Evolutionary conservation across 2,113 vertebrate species (phyloP), one percentile per base, ranked within the genome.

Genomic region (Labrus mixtus): DNA sequence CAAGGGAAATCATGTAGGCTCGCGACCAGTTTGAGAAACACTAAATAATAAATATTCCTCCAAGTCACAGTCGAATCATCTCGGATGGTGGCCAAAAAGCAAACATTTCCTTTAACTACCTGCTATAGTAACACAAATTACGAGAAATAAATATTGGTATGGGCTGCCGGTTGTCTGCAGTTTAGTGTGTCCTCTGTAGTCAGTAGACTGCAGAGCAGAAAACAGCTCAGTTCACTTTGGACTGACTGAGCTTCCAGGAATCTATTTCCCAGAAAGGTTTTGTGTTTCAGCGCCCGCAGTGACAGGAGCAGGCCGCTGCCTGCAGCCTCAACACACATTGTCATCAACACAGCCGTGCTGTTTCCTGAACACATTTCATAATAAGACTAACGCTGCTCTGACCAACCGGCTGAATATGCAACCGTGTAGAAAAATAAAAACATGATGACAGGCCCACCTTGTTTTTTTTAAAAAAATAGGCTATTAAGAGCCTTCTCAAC

Each of bases 231-330:
- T 54, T 85, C 71, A 79, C 33, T 64, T 54, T 17, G 62, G 61
- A 54, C 66, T 69, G 64, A 74, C 73, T 16, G 62, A 72, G 54
- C 10, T 94, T 94, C 91, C 79, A 23, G 84, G 89, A 94, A 93
- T 85, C 71, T 16, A 69, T 45, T 92, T 93, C 91, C 81, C 48
- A 82, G 91, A 91, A 94, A 75, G 59, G 83, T 73, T 89, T 86
- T 84, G 79, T 67, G 78, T 90, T 83, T 83, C 80, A 75, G 75
- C 78, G 80, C 82, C 73, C 43, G 69, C 81, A 86, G 74, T 64
- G 66, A 88, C 71, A 46, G 65, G 29, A 6, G 29, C 36, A n/a
- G 37, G 53, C 59, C 55, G 63, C 60, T 53, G 68, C 55, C 50
- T 29, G 39, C 48, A 33, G 69, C 43, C 0, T 5, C n/a, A 33